phyloP scores from a whole-genome alignment of 2,888 invertebrate genomes.

The Pseudanteris insignis region DNA sequence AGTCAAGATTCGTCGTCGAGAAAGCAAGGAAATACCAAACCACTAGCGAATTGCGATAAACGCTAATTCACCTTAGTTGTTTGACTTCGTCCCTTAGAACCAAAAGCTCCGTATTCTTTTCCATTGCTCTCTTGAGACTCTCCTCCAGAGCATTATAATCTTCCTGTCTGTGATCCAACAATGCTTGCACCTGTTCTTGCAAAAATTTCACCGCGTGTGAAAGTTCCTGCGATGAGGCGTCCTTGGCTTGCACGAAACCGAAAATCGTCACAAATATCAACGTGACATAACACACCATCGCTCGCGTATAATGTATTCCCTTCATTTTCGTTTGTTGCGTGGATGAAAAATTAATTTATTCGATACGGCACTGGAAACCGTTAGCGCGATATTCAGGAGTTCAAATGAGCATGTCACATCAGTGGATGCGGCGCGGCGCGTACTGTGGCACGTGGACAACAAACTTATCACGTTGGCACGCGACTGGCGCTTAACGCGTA shows the following conservation, averaged over 20 bases:
- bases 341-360: no score
- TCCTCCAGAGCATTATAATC: slow-evolving; percentile 70
- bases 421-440: slow-evolving; percentile 6
- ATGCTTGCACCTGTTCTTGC: slow-evolving; percentile 69
- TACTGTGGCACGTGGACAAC: slow-evolving; percentile 32
- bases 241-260: slow-evolving; percentile 17
- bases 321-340: no score
- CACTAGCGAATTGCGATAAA: no score
- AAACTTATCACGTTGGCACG: slow-evolving; percentile 40
- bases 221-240: slow-evolving; percentile 52
- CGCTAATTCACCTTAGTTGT: slow-evolving; percentile 66
- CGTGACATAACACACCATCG: slow-evolving; percentile 17
- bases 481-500: slow-evolving; percentile 44
- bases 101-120: slow-evolving; percentile 69
- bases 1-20: no score
- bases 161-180: slow-evolving; percentile 68
- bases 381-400: no score
- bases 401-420: no score
- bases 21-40: not conserved
- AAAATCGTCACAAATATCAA: slow-evolving; percentile 16
- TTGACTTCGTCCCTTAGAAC: slow-evolving; percentile 68
- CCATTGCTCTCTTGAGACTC: slow-evolving; percentile 68
- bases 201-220: slow-evolving; percentile 67
- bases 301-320: no score
- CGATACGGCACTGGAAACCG: no score